Conservation (phyloP, 2,113 vertebrate species). For the Dunckerocampus dactyliophorus region DNA sequence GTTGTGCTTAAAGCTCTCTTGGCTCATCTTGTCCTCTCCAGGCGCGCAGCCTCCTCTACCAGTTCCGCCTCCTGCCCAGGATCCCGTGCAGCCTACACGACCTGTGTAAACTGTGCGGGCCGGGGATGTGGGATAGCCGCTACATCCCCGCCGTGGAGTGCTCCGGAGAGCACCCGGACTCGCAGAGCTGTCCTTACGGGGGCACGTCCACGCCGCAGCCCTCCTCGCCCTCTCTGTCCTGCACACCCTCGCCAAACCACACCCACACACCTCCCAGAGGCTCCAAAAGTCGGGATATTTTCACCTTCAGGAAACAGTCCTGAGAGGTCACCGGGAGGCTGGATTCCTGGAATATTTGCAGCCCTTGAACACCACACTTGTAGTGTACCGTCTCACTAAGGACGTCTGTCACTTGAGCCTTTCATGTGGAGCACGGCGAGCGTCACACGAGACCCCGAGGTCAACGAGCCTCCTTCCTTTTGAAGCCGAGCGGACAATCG, state of each 20-base stretch:
- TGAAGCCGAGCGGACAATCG: conserved; percentile 47
- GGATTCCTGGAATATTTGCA: conserved; percentile 14
- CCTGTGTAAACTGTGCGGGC: conserved; percentile 89
- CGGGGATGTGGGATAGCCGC: conserved; percentile 97
- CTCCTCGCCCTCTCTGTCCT: conserved; percentile 62
- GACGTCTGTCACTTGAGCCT: conserved; percentile 32
- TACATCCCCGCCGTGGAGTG: conserved; percentile 94
- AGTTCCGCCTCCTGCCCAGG: conserved; percentile 89
- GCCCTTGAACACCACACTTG: conserved; percentile 5
- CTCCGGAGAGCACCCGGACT: conserved; percentile 84
- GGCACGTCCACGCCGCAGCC: conserved; percentile 78
- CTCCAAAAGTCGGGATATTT: conserved; percentile 81
- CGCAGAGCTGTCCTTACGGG: conserved; percentile 88
- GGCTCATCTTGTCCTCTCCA: conserved; percentile 43
- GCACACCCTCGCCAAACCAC: conserved; percentile 51
- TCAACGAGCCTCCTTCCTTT: conserved; percentile 25
- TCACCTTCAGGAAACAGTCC: conserved; percentile 84
- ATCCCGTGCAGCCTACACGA: conserved; percentile 95
- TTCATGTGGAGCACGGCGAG: conserved; percentile 29
- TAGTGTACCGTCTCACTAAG: conserved; percentile 13
- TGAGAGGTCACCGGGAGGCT: conserved; percentile 33
- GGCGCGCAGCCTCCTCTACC: conserved; percentile 94
- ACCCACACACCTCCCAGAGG: conserved; percentile 65
- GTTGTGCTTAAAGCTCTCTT: background rate
- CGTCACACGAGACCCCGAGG: conserved; percentile 20